These are phyloP conservation scores for Taphrorychus bicolor DNA, from an alignment of 2,888 invertebrate genomes.

Conservation along the genomic window DNA sequence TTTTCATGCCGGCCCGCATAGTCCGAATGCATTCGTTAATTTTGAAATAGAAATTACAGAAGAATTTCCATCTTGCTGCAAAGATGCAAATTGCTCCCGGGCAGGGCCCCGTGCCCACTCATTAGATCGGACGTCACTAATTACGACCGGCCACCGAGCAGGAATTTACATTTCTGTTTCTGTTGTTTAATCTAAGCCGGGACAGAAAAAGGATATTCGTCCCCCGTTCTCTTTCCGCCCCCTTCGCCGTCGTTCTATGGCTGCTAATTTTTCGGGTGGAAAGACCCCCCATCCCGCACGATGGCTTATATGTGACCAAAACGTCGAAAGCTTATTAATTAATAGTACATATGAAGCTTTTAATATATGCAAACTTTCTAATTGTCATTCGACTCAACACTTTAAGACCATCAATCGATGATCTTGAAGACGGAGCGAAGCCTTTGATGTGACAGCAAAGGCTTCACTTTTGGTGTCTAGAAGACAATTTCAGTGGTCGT, in stretches of 20 bases:
- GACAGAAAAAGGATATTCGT: constrained; percentile 40
- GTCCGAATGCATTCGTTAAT: constrained; percentile 51
- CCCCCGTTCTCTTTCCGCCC: not conserved
- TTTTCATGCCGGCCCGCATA: constrained; percentile 35
- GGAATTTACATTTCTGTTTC: constrained; percentile 43
- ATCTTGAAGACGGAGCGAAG: too few relatives aligned
- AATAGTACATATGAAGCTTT: too few relatives aligned
- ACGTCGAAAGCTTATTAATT: too few relatives aligned
- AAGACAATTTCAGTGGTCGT: too few relatives aligned
- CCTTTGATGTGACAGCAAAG: too few relatives aligned
- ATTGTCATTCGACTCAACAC: too few relatives aligned
- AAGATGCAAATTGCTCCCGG: constrained; percentile 48
- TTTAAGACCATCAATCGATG: too few relatives aligned
- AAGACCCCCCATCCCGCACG: constrained; percentile 13
- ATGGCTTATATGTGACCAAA: not conserved
- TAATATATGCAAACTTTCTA: too few relatives aligned
- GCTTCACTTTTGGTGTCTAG: too few relatives aligned
- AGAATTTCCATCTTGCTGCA: constrained; percentile 42
- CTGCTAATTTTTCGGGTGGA: constrained; percentile 29
- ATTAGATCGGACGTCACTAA: constrained; percentile 51
- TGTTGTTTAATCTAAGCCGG: constrained; percentile 43
- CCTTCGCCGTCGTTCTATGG: not conserved
- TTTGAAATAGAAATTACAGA: constrained; percentile 54
- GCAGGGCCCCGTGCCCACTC: constrained; percentile 46
- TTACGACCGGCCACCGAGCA: constrained; percentile 44